Evolutionary conservation across 1,140 invertebrate species (phyloP).

Genomic region (Hypsibius dujardini): DNA sequence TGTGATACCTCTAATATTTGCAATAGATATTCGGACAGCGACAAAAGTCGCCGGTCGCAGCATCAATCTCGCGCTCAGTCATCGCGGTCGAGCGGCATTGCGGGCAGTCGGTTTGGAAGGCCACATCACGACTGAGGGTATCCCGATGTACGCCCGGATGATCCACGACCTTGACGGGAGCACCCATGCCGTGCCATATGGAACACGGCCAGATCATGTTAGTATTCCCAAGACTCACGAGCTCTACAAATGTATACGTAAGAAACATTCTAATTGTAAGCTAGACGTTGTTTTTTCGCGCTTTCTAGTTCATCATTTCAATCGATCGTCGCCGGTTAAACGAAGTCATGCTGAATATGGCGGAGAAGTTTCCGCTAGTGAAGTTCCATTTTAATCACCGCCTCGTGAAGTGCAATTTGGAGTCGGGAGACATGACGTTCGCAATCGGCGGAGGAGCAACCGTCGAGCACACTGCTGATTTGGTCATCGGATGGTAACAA

Average conservation of each 20-base stretch:
- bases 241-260: background rate
- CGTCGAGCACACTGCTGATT: slow-evolving; percentile 41
- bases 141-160: slow-evolving; percentile 77
- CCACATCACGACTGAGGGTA: slow-evolving; percentile 47
- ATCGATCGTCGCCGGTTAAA: slow-evolving; percentile 71
- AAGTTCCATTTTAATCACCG: slow-evolving; percentile 67
- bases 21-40: slow-evolving; percentile 43
- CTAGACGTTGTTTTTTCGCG: slow-evolving; percentile 24
- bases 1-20: too few species aligned
- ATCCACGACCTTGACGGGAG: slow-evolving; percentile 59
- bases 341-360: slow-evolving; percentile 55
- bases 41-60: slow-evolving; percentile 51
- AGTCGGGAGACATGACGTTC: slow-evolving; percentile 51
- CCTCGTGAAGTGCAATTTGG: slow-evolving; percentile 50
- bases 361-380: slow-evolving; percentile 62
- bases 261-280: too few species aligned
- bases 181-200: slow-evolving; percentile 55
- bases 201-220: slow-evolving; percentile 44
- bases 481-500: slow-evolving; percentile 66
- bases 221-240: slow-evolving; percentile 17
- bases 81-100: slow-evolving; percentile 61
- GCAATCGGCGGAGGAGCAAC: slow-evolving; percentile 31
- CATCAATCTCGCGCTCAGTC: slow-evolving; percentile 81
- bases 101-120: slow-evolving; percentile 56
- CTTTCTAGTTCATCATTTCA: slow-evolving; percentile 71